Base-by-base conservation (phyloP, 1,140 invertebrate genomes). In the Sarcophaga peregrina region DNA sequence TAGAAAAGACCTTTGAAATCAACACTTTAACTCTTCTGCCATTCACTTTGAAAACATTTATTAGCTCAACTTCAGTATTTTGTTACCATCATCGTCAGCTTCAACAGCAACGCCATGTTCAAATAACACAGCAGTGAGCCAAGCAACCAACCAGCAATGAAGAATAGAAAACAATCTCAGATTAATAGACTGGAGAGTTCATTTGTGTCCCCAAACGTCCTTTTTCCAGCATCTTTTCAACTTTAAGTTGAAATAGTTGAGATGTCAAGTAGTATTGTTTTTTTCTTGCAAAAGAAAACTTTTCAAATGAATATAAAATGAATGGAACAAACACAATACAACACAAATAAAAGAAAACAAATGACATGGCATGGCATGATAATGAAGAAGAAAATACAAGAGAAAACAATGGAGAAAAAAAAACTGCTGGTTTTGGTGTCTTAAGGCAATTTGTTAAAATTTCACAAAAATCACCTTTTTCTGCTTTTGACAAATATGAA, bases 211-310 rank as follows among this genome's bases (percentile, higher is more conserved):
- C 17, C 62, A 20, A 68, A 7, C 54, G 54, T 58, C n/a, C n/a
- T 52, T 52, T n/a, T 52, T 52, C 50, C 8, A 1, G 17, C 62
- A 37, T 37, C 25, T 68, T 20, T 68, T 68, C n/a, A n/a, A 58
- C 62, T 68, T 68, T 7, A 8, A 68, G 7, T 68, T 68, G 17
- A 6, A 68, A 68, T 68, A 20, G 62, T 68, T 68, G n/a, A 68
- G 62, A 68, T 68, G 62, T 68, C 62, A 68, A 68, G 62, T 68
- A 68, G 62, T 68, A 20, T 68, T 58, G 52, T 58, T 58, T 58
- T 58, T n/a, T n/a, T 58, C 3, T 58, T 58, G 15, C n/a, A 7
- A n/a, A n/a, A n/a, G 17, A 10, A 10, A 25, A 68, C 17, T n/a
- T 58, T 58, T 58, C 54, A 58, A 58, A 58, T 58, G 54, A 58